Percentiles rank a stretch among this genome's conserved stretches.
phyloP scores from a whole-genome alignment of 92 coral and sea anemone species.

The Porites evermanni region DNA sequence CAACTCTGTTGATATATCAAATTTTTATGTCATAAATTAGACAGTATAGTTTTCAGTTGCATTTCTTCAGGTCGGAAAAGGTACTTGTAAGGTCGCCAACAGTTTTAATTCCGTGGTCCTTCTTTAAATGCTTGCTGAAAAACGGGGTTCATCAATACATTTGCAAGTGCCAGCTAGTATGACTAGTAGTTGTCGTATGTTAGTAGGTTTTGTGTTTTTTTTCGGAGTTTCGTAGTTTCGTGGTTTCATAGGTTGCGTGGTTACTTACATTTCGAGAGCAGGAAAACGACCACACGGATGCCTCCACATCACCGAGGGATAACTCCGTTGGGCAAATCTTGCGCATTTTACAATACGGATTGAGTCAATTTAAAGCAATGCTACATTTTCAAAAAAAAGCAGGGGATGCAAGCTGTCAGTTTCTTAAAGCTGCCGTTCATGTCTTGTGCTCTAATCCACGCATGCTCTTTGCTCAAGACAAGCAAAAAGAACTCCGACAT shows the following conservation, averaged over 20 bases:
- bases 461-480: slow-evolving; percentile 6
- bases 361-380: slow-evolving; percentile 19
- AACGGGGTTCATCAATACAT: slow-evolving; percentile 20
- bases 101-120: slow-evolving; percentile 5
- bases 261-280: too few relatives aligned
- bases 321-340: slow-evolving; percentile 16
- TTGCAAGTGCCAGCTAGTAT: slow-evolving; percentile 19
- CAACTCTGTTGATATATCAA: too few relatives aligned
- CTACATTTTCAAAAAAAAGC: background rate
- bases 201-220: background rate
- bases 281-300: slow-evolving; percentile 10
- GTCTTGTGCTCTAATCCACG: slow-evolving; percentile 15
- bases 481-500: slow-evolving; percentile 16
- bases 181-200: too few relatives aligned
- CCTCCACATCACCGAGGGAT: slow-evolving; percentile 2
- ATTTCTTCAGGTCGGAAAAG: slow-evolving; percentile 23
- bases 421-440: slow-evolving; percentile 5
- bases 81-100: slow-evolving; percentile 20
- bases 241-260: too few relatives aligned
- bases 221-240: too few relatives aligned
- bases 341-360: slow-evolving; percentile 17
- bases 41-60: background rate
- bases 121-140: slow-evolving; percentile 30
- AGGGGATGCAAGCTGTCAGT: slow-evolving; percentile 10
- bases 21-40: background rate